Evolutionary conservation across 1,140 invertebrate species (phyloP).

Genomic region (Megathymus violae): DNA sequence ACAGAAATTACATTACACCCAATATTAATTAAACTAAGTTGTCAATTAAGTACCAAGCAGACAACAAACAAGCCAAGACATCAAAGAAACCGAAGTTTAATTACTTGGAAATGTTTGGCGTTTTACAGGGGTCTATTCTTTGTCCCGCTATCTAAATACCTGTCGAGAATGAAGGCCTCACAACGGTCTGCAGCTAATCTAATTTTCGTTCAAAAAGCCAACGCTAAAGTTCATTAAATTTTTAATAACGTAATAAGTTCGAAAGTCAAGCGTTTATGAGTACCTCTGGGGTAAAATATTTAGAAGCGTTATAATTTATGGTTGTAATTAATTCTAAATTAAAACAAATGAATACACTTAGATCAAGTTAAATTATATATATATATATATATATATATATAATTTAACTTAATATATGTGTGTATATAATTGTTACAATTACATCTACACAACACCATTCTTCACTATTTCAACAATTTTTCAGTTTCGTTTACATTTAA

Average conservation of each 20-base stretch:
- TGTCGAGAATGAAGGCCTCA: slow-evolving; percentile 5
- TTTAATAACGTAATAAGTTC: neutral
- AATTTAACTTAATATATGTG: too few relatives aligned
- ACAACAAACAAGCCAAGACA: neutral
- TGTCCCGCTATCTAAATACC: slow-evolving; percentile 1
- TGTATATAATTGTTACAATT: too few relatives aligned
- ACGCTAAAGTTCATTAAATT: neutral
- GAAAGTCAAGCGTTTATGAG: neutral
- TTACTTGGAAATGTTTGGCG: slow-evolving; percentile 4
- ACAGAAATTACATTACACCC: neutral
- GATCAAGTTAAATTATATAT: too few relatives aligned
- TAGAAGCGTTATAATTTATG: neutral
- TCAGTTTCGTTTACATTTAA: too few relatives aligned
- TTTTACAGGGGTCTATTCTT: slow-evolving; percentile 2
- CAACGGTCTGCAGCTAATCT: neutral
- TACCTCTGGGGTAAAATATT: neutral
- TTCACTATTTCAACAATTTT: too few relatives aligned
- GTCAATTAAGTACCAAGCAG: neutral
- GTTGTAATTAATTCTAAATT: too few relatives aligned
- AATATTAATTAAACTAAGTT: slow-evolving; percentile 1
- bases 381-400: too few relatives aligned
- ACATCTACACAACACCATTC: too few relatives aligned
- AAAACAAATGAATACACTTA: too few relatives aligned
- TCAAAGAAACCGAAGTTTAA: slow-evolving; percentile 4
- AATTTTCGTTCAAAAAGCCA: neutral